Evolutionary conservation across 2,113 vertebrate species (phyloP).

Genomic region (Noctilio leporinus): DNA sequence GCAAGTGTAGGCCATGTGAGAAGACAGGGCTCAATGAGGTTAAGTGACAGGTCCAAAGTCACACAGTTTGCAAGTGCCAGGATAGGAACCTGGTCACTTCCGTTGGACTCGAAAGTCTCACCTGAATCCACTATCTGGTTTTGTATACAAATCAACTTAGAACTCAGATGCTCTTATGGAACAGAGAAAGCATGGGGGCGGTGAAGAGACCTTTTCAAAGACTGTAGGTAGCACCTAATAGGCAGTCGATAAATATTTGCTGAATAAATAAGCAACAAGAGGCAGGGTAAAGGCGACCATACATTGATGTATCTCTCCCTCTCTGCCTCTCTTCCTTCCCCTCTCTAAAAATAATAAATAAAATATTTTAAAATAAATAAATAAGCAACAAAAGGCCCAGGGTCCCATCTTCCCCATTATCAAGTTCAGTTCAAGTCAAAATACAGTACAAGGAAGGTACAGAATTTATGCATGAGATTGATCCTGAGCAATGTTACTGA

Average conservation of each 20-base stretch:
- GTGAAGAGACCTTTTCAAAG: neutral
- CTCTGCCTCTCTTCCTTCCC: too few species aligned
- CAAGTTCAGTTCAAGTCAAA: slow-evolving; percentile 60
- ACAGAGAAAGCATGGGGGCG: neutral
- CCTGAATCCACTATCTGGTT: neutral
- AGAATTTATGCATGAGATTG: slow-evolving; percentile 54
- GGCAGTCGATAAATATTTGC: neutral
- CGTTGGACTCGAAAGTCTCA: neutral
- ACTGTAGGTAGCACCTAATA: neutral
- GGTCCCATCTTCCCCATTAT: neutral
- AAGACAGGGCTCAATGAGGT: neutral
- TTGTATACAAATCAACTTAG: neutral
- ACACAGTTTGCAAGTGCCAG: neutral
- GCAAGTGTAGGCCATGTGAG: too few species aligned
- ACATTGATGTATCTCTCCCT: too few species aligned
- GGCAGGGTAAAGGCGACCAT: too few species aligned
- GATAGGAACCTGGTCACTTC: neutral
- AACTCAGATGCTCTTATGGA: neutral
- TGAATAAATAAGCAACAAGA: neutral
- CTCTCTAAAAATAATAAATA: too few species aligned
- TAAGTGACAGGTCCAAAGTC: neutral
- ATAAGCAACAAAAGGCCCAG: neutral
- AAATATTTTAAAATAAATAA: neutral
- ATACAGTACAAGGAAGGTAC: slow-evolving; percentile 53
- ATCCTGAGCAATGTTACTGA: slow-evolving; percentile 29